Evolutionary conservation across 2,797 vertebrate species (phyloP), one percentile per base, ranked within the genome.

Genomic region (Triplophysa yarkandensis): DNA sequence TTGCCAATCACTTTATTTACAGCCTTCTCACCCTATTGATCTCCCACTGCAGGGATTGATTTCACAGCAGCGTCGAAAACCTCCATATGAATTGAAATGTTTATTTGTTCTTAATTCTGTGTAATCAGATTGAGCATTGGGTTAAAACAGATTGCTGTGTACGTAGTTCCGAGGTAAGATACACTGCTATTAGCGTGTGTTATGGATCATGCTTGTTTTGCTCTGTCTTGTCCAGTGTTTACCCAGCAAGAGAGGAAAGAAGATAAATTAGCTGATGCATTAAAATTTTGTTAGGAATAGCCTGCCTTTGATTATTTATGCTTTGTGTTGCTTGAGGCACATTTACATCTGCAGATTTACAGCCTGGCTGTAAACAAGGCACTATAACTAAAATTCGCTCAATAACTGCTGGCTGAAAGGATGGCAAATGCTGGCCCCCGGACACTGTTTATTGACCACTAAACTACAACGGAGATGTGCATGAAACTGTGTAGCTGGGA

Each of bases 271-370:
- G 73, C 75, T 61, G 73, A 71, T 76, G 79, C 76, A 78, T 81
- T 77, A 72, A 76, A 77, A 65, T 72, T 80, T 77, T 73, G 74
- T 77, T 66, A 65, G 68, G 63, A 77, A 81, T 67, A 73, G 63
- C 55, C 79, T 77, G 64, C 76, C 71, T 81, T 76, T 64, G 36
- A 61, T 83, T 83, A 85, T 86, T 85, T 83, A 84, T 80, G 78
- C 52, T 79, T 79, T 76, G 63, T 79, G 75, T 78, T 82, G 72
- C 78, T 82, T 72, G 32, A 61, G 68, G 68, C 71, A 77, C 80
- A 79, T 85, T 84, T 83, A 80, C 80, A 84, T 84, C 81, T 78
- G 30, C 41, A 79, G 79, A 85, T 84, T 84, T 86, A 86, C 58
- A 62, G 76, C 60, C n/a, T 2, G 19, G 64, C 74, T 57, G 57